Evolutionary conservation across 2,113 vertebrate genomes (phyloP).

Genomic region (Pelecanus crispus): DNA sequence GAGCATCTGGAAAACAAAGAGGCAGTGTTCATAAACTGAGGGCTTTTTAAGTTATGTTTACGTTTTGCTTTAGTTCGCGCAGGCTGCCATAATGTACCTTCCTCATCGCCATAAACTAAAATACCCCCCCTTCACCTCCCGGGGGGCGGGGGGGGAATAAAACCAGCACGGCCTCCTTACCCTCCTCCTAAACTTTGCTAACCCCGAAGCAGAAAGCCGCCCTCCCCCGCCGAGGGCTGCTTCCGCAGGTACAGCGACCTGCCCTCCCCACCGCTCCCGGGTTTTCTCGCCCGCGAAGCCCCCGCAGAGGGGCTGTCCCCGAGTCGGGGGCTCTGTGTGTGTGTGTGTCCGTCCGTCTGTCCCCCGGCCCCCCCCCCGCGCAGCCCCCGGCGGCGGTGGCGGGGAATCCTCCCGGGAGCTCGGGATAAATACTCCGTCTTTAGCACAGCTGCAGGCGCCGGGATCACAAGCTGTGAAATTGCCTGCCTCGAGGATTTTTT

Average conservation of each 20-base stretch:
- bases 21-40: slow-evolving; percentile 39
- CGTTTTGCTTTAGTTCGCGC: slow-evolving; percentile 55
- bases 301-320: not conserved
- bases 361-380: not conserved
- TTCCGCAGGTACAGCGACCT: not conserved
- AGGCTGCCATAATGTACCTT: not conserved
- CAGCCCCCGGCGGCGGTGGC: not conserved
- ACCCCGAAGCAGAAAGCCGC: not conserved
- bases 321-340: no score
- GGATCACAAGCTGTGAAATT: slow-evolving; percentile 63
- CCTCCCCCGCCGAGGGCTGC: not conserved
- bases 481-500: not conserved
- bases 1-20: slow-evolving; percentile 68
- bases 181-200: slow-evolving; percentile 58
- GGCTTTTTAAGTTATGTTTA: slow-evolving; percentile 53
- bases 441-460: slow-evolving; percentile 54
- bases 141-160: not conserved
- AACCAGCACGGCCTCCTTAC: not conserved
- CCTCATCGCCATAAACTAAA: slow-evolving; percentile 12
- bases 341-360: no score
- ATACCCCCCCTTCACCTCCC: not conserved
- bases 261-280: not conserved
- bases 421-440: slow-evolving; percentile 25
- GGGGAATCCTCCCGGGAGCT: slow-evolving; percentile 31
- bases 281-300: not conserved